Base-by-base conservation (phyloP, 1,140 invertebrate species). In the Mizuhopecten yessoensis region DNA sequence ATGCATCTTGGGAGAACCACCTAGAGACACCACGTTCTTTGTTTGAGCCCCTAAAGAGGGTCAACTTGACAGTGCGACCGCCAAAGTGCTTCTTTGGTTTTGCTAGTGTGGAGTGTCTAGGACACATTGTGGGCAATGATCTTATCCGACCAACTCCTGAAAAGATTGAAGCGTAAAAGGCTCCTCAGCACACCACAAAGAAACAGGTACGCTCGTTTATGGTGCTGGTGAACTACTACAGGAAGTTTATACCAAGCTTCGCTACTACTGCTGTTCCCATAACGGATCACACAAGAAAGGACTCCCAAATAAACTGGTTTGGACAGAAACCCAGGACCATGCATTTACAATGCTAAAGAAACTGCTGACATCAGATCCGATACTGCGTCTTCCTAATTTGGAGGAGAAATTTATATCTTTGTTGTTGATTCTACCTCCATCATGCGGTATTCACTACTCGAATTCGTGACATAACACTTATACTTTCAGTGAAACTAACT, bases 181-280 rank as follows among this genome's bases (percentile, higher is more conserved):
- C 88, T 3, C 0, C 36, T 20, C 23, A 20, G 0, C 75, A 88
- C n/a, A 20, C 20, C 0, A 91, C 90, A 0, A 91, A 91, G 34
- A 89, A 87, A 57, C 94, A 96, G 33, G 88, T 97, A 0, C 33
- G 90, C 9, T 92, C 93, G 23, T 93, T 93, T 86, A 39, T 93
- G 20, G 93, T 90, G 15, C 29, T 93, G 33, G 88, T 39, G 3
- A 87, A 75, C 0, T 93, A 49, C n/a, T 92, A 93, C 34, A n/a
- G 90, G 0, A 91, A 95, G 89, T 97, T 97, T 91, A 93, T 97
- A 9, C 94, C 91, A 7, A 95, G 96, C 87, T 95, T 96, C n/a
- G 94, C 96, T 2, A 45, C 91, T 13, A 90, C 94, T 10, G 94
- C 94, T 0, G 92, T 90, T 34, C 96, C 96, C 20, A 93, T 97